Evolutionary conservation across 30 jellyfish, hydroid and myxozoan genomes (phyloP).

Genomic region (Hydractinia symbiolongicarpus): DNA sequence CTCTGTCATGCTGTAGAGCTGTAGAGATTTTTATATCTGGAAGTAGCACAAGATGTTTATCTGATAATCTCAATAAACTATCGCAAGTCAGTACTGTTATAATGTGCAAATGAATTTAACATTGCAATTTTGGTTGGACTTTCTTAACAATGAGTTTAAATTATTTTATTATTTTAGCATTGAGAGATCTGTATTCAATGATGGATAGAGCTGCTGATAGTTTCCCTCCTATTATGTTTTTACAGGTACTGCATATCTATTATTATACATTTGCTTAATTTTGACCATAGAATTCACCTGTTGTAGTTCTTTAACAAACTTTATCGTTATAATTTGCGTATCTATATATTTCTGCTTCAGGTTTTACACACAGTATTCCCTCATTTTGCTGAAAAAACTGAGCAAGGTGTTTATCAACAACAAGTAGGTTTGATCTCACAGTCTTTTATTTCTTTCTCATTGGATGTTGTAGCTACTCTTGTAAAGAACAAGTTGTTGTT

Average conservation of each 20-base stretch:
- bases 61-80: no score
- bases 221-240: slow-evolving; percentile 79
- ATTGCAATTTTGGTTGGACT: no score
- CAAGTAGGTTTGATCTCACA: slow-evolving; percentile 45
- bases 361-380: slow-evolving; percentile 86
- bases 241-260: slow-evolving; percentile 45
- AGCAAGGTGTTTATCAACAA: slow-evolving; percentile 87
- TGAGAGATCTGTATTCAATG: slow-evolving; percentile 68
- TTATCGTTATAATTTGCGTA: neutral
- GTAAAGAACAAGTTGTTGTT: no score
- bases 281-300: neutral
- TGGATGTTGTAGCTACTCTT: neutral
- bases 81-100: no score
- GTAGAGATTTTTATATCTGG: no score
- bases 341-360: slow-evolving; percentile 22
- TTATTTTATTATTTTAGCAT: slow-evolving; percentile 36
- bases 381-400: slow-evolving; percentile 92
- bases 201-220: slow-evolving; percentile 73
- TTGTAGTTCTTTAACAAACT: neutral
- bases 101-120: no score
- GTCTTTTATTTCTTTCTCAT: neutral
- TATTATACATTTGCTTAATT: neutral
- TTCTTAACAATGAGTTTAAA: no score
- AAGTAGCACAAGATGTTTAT: no score
- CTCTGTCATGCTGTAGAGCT: no score